phyloP scores from a whole-genome alignment of 2,113 vertebrate genomes.

The Tachysurus vachellii region DNA sequence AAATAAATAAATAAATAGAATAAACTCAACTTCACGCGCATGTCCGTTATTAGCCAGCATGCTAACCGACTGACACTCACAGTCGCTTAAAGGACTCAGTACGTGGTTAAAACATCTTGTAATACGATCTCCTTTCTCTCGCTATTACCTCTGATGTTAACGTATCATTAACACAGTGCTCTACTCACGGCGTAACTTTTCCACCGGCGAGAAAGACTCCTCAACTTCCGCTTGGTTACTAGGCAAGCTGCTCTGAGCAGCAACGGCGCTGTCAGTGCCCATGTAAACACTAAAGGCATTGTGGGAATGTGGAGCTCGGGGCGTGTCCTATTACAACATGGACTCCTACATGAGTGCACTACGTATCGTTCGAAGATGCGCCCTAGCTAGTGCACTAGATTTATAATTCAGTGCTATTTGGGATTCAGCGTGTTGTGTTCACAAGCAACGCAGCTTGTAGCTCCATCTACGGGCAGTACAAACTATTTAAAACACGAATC shows the following conservation, averaged over 20 bases:
- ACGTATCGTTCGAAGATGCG: not conserved
- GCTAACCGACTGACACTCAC: conserved; percentile 2
- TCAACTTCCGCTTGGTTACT: conserved; percentile 19
- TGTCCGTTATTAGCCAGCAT: not conserved
- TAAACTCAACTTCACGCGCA: not conserved
- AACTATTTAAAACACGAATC: not conserved
- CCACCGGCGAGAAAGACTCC: conserved; percentile 13
- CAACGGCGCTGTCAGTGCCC: conserved; percentile 34
- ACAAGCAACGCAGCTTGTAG: conserved; percentile 2
- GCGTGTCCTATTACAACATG: not conserved
- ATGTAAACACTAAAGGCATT: conserved; percentile 50
- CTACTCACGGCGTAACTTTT: conserved; percentile 34
- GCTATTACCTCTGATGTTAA: not conserved
- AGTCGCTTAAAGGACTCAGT: not conserved
- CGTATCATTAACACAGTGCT: not conserved
- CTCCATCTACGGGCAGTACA: conserved; percentile 41
- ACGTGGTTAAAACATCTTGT: not conserved
- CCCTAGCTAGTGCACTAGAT: not conserved
- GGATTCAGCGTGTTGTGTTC: not conserved
- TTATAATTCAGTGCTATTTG: not conserved
- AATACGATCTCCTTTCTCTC: not conserved
- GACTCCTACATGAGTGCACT: not conserved
- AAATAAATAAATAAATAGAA: not conserved
- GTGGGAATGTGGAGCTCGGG: conserved; percentile 41
- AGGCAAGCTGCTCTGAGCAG: conserved; percentile 27